phyloP scores from a whole-genome alignment of 2,797 vertebrate genomes.

The Platyrinchus mystaceus region DNA sequence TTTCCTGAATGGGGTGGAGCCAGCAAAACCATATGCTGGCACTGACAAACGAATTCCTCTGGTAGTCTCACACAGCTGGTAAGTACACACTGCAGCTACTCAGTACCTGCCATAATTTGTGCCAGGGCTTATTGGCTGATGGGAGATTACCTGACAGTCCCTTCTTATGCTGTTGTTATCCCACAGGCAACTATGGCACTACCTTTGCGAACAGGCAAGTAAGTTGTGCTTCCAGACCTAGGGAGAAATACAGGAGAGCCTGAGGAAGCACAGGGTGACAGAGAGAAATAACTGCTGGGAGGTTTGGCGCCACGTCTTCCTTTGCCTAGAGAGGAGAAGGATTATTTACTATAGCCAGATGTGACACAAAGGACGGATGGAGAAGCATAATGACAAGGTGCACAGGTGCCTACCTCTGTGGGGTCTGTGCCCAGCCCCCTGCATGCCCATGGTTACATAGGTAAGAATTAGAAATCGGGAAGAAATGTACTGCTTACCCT shows the following conservation, averaged over 20 bases:
- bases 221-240: neutral
- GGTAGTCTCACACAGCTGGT: neutral
- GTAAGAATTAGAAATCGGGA: neutral
- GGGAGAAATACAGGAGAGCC: neutral
- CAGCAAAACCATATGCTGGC: neutral
- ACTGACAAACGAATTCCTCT: neutral
- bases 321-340: neutral
- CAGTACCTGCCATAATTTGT: neutral
- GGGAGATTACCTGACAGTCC: neutral
- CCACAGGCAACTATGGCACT: neutral
- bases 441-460: neutral
- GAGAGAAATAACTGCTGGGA: neutral
- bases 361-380: neutral
- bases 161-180: neutral
- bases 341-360: neutral
- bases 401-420: neutral
- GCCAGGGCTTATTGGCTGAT: neutral
- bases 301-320: neutral
- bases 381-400: neutral
- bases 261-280: neutral
- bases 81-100: neutral
- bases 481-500: neutral
- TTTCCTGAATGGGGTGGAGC: neutral
- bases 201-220: neutral
- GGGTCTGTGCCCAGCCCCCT: rapidly evolving